phyloP scores from a whole-genome alignment of 2,113 vertebrate species.

The Etheostoma cragini region DNA sequence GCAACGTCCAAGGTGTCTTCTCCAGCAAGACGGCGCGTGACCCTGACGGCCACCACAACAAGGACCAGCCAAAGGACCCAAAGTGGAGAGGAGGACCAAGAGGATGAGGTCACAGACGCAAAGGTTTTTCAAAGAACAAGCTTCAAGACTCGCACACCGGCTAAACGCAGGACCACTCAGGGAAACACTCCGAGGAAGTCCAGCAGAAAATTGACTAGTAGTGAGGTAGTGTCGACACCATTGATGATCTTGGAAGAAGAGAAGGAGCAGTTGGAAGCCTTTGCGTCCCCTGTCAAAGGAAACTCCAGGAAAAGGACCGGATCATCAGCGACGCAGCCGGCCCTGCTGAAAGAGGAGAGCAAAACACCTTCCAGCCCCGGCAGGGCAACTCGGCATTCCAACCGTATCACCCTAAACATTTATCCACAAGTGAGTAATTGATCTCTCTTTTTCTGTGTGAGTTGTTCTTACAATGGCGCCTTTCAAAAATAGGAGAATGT shows the following conservation, averaged over 20 bases:
- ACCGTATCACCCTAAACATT: conserved; percentile 69
- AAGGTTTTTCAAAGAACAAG: conserved; percentile 6
- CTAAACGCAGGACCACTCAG: conserved; percentile 51
- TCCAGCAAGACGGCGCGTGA: conserved; percentile 78
- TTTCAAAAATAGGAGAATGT: not conserved
- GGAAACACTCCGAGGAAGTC: conserved; percentile 71
- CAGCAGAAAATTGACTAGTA: conserved; percentile 50
- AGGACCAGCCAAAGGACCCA: conserved; percentile 24
- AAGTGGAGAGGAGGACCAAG: conserved; percentile 6
- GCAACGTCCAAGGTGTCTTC: conserved; percentile 61
- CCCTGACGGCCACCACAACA: conserved; percentile 29
- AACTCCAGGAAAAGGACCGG: conserved; percentile 67
- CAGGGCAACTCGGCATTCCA: conserved; percentile 79
- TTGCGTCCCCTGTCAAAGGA: conserved; percentile 53
- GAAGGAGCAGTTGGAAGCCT: conserved; percentile 42
- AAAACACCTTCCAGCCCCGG: conserved; percentile 61
- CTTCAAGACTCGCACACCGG: conserved; percentile 41
- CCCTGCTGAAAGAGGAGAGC: conserved; percentile 28
- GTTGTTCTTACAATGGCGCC: not conserved
- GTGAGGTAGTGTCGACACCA: not conserved
- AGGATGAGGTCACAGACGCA: conserved; percentile 6
- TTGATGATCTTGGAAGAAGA: conserved; percentile 56
- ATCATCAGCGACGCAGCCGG: conserved; percentile 3
- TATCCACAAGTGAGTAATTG: conserved; percentile 72
- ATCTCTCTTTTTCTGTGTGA: not conserved